Base-by-base conservation (phyloP, 2,113 vertebrate species). In the Rostratula benghalensis region DNA sequence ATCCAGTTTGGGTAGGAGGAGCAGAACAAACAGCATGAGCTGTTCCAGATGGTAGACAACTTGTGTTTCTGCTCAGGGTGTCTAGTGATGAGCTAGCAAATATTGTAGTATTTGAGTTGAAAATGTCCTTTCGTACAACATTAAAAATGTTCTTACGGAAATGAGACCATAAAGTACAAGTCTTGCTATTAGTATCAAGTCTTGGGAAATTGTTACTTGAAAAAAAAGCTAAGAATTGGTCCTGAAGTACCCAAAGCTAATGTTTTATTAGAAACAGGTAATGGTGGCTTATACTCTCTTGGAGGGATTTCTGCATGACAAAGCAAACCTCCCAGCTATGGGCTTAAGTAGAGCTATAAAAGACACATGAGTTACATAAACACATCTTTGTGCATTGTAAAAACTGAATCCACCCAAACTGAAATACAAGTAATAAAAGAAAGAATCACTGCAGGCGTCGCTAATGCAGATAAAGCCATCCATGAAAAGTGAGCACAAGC, bases 41-140 rank as follows among this genome's bases (percentile, higher is more conserved):
- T 87, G 31, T 87, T 94, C 87, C 92, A 95, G 84, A 94, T 91
- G 96, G 93, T 17, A 94, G 82, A 91, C 78, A 86, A 91, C 51
- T 95, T 61, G 74, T 71, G 65, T 90, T 96, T 94, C 90, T 95
- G 53, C 45, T 87, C 48, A 41, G 81, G 41, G 31, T 85, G 70
- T 84, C 94, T 87, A 61, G 74, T 87, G 74, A 85, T 87, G 87
- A 94, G 51, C 84, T 94, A 93, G 70, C 69, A 94, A 87, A 89
- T 84, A 81, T 31, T 83, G 37, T 65, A 94, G 60, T 35, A 39
- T 82, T 89, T 64, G 33, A 69, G 86, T 60, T 91, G 84, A 95
- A 95, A 89, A 61, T 45, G 31, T 37, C 65, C 57, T 89, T 85
- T 57, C 10, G 5, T 78, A 35, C 33, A 65, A 45, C 24, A 46